Conservation (phyloP, 1,140 invertebrate genomes). For the Drosophila trapezifrons region DNA sequence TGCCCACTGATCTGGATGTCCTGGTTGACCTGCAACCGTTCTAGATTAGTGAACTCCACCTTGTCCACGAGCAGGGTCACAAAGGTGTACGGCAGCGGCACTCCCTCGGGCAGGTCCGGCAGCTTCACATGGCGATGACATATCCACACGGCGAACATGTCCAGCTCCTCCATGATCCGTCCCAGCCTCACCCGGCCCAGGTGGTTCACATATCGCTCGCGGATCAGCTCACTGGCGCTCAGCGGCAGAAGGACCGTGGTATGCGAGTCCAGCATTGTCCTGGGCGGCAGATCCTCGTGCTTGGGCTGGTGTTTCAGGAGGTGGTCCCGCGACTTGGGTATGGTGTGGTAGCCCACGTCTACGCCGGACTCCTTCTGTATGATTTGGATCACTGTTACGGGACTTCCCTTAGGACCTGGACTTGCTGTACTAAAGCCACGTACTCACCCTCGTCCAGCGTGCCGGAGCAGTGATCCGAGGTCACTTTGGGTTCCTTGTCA, state of each 20-base stretch:
- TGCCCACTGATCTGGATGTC: constrained; percentile 90
- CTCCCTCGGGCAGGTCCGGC: constrained; percentile 85
- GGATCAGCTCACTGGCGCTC: constrained; percentile 85
- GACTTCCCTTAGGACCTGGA: neutral
- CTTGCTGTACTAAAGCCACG: too few relatives aligned
- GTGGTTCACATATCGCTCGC: constrained; percentile 89
- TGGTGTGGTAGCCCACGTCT: constrained; percentile 63
- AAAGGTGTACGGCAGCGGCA: constrained; percentile 88
- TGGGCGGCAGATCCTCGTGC: constrained; percentile 82
- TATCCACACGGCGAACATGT: constrained; percentile 90
- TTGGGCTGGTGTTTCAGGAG: constrained; percentile 72
- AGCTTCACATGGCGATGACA: constrained; percentile 89
- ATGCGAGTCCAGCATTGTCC: constrained; percentile 88
- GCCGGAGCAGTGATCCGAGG: constrained; percentile 43
- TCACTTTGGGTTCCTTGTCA: constrained; percentile 5
- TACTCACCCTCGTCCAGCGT: constrained; percentile 45
- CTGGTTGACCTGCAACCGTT: constrained; percentile 85
- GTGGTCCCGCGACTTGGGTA: constrained; percentile 70
- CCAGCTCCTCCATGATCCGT: constrained; percentile 91
- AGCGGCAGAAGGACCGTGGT: constrained; percentile 88
- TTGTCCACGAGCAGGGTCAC: constrained; percentile 91
- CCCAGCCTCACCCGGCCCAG: constrained; percentile 88
- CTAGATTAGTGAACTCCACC: constrained; percentile 86
- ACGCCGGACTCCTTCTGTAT: constrained; percentile 61
- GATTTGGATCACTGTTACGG: constrained; percentile 40